Percentiles rank a stretch among this genome's conserved stretches.
These are phyloP conservation scores for Hoplodrina blanda DNA, from an alignment of 2,888 invertebrate species.

Conservation along the genomic window DNA sequence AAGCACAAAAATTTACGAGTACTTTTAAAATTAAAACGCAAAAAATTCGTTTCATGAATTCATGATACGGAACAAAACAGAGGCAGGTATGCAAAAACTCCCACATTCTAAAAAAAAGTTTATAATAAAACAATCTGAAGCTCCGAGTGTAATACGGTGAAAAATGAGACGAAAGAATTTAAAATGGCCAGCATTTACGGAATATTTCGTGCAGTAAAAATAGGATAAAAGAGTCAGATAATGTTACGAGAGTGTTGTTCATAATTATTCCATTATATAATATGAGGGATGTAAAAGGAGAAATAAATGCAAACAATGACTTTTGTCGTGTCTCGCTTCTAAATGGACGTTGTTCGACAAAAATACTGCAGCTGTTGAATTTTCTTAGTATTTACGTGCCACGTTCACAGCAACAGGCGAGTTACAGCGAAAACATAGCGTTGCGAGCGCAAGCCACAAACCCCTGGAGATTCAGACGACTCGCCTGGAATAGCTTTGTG, in stretches of 20 bases:
- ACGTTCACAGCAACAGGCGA: slow-evolving; percentile 71
- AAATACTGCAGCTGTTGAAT: slow-evolving; percentile 46
- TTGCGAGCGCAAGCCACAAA: slow-evolving; percentile 69
- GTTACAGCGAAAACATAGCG: slow-evolving; percentile 66
- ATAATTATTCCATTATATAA: slow-evolving; percentile 60
- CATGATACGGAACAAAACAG: slow-evolving; percentile 81
- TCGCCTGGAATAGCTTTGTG: slow-evolving; percentile 77
- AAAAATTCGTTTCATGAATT: slow-evolving; percentile 79
- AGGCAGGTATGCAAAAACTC: slow-evolving; percentile 79
- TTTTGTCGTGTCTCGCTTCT: slow-evolving; percentile 23
- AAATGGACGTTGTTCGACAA: slow-evolving; percentile 23
- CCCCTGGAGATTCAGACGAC: slow-evolving; percentile 73
- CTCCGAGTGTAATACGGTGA: slow-evolving; percentile 79
- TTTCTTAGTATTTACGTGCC: slow-evolving; percentile 58
- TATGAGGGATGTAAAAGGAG: slow-evolving; percentile 18
- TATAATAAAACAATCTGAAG: slow-evolving; percentile 84
- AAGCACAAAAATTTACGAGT: slow-evolving; percentile 67
- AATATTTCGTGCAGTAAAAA: slow-evolving; percentile 72
- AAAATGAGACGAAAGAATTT: slow-evolving; percentile 82
- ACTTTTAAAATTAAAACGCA: slow-evolving; percentile 74
- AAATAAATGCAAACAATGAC: slow-evolving; percentile 30
- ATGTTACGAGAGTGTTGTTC: slow-evolving; percentile 56
- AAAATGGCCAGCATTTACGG: slow-evolving; percentile 78
- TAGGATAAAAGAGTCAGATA: slow-evolving; percentile 58
- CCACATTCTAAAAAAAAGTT: slow-evolving; percentile 81